phyloP scores from a whole-genome alignment of 2,888 invertebrate genomes.

The Melipona bicolor region DNA sequence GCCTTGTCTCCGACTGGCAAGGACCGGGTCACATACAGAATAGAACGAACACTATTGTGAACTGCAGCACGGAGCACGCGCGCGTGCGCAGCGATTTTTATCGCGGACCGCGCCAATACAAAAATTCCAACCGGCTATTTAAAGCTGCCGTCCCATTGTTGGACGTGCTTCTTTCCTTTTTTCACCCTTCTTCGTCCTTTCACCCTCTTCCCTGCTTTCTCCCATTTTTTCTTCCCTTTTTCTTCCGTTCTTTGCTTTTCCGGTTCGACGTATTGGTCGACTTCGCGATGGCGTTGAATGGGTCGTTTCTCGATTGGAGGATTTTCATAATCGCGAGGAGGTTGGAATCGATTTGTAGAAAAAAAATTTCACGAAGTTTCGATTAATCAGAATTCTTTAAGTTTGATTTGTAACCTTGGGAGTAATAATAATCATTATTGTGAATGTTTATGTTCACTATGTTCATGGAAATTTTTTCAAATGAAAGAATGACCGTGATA shows the following conservation, averaged over 20 bases:
- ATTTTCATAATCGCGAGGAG: too few species aligned
- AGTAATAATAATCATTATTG: background rate
- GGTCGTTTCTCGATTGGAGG: too few species aligned
- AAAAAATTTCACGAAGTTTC: background rate
- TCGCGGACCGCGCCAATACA: constrained; percentile 16
- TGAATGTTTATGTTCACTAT: background rate
- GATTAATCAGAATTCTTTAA: background rate
- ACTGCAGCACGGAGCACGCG: background rate
- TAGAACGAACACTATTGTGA: constrained; percentile 48
- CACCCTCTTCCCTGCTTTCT: too few species aligned
- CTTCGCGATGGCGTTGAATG: too few species aligned
- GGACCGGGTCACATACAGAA: constrained; percentile 43
- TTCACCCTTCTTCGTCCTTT: background rate
- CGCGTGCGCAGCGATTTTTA: constrained; percentile 37
- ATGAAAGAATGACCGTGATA: background rate
- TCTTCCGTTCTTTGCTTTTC: too few species aligned
- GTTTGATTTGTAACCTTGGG: background rate
- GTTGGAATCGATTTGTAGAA: too few species aligned
- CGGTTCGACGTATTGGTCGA: too few species aligned
- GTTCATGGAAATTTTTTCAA: background rate
- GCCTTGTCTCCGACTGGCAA: constrained; percentile 37
- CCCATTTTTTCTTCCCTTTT: too few species aligned
- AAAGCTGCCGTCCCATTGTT: constrained; percentile 14
- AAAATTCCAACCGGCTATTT: constrained; percentile 36
- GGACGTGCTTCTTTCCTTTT: background rate